These are phyloP conservation scores for Enteromius fasciolatus DNA, from an alignment of 2,797 vertebrate genomes.

Conservation along the genomic window DNA sequence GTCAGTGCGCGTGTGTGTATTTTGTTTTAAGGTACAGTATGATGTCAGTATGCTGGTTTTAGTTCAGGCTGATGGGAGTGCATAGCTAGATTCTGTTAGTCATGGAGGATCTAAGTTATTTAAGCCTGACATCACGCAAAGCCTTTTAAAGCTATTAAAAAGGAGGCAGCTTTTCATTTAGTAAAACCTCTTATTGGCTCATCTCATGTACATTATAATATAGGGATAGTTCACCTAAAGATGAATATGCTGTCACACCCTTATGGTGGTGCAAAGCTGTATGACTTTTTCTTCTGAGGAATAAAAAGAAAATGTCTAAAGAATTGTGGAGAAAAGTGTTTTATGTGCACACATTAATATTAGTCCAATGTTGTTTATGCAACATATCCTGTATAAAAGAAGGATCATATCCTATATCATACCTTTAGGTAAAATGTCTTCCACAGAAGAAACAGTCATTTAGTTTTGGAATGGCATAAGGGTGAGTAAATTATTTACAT, in stretches of 20 bases:
- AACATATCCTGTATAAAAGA: not conserved
- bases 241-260: not conserved
- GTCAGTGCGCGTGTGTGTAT: conserved; percentile 34
- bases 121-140: conserved; percentile 5
- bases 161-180: conserved; percentile 26
- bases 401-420: not conserved
- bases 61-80: conserved; percentile 8
- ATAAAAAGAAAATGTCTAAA: not conserved
- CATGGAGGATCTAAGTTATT: not conserved
- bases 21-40: conserved; percentile 36
- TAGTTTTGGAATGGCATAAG: not conserved
- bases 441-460: not conserved
- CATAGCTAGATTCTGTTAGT: conserved; percentile 5
- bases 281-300: not conserved
- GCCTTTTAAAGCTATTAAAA: conserved; percentile 22
- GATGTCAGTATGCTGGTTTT: conserved; percentile 19
- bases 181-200: conserved; percentile 11
- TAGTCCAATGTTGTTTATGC: not conserved
- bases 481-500: not conserved
- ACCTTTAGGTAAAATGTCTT: not conserved
- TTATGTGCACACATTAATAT: not conserved
- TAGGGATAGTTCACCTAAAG: not conserved
- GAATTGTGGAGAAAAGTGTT: not conserved
- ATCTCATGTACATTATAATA: not conserved
- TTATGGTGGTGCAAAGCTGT: conserved; percentile 1